Conservation (phyloP, 1,140 invertebrate species). For the Drosophila persimilis region DNA sequence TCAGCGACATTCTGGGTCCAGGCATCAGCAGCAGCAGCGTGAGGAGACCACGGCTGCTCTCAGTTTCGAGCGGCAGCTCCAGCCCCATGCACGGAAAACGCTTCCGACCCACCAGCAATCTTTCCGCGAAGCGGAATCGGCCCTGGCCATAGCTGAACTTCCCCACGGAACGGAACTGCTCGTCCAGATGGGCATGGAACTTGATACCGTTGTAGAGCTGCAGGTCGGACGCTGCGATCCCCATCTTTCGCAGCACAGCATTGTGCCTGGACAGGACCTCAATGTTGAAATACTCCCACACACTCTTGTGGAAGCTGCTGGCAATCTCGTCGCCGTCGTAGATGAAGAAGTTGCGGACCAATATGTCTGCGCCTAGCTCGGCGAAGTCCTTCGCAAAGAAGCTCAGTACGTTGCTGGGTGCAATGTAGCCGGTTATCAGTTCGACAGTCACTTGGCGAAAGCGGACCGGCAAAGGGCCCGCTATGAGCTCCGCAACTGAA, state of each 20-base stretch:
- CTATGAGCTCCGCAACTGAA: too few relatives aligned
- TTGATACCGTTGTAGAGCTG: neutral
- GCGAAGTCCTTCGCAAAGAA: conserved; percentile 9
- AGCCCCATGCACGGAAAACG: neutral
- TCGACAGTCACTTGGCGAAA: too few relatives aligned
- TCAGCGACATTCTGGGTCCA: neutral
- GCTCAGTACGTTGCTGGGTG: neutral
- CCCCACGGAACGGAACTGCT: neutral
- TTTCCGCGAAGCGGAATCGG: neutral
- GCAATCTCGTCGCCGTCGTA: conserved; percentile 3
- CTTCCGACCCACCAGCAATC: neutral
- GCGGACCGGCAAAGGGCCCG: too few relatives aligned
- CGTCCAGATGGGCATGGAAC: neutral
- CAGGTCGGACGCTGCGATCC: neutral
- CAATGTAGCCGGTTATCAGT: neutral
- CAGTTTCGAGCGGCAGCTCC: neutral
- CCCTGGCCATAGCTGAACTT: neutral
- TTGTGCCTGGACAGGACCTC: neutral
- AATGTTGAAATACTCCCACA: conserved; percentile 16
- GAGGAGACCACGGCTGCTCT: neutral
- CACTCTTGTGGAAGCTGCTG: neutral
- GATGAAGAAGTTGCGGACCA: conserved; percentile 3
- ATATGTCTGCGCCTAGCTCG: neutral
- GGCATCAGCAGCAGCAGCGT: conserved; percentile 10
- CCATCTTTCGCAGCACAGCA: neutral